Evolutionary conservation across 2,797 vertebrate genomes (phyloP), one percentile per base, ranked within the genome.

Genomic region (Sciurus vulgaris): DNA sequence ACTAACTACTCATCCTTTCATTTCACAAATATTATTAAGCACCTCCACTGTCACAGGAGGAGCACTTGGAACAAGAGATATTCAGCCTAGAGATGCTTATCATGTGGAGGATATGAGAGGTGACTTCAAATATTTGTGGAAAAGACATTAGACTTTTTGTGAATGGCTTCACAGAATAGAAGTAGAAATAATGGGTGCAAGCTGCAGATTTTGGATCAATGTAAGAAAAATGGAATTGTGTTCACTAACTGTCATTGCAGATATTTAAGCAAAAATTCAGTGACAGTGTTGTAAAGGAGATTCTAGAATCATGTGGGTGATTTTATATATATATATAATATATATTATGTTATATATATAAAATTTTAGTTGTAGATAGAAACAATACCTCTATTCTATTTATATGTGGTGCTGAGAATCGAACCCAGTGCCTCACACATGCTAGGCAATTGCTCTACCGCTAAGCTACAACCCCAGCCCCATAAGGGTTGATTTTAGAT

Each of bases 271-370:
- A 70, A 88, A 69, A 44, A 88, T 54, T 84, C 72, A 65, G 33
- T 82, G 76, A 85, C 18, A 56, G 35, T 63, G n/a, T 83, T 95
- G 49, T 83, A 92, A 83, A 92, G 70, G 44, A 77, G 51, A 92
- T 78, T 63, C 63, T 79, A 51, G 63, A 18, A 85, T 74, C 73
- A 49, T 13, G 28, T 33, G 82, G 33, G 20, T 85, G 79, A 61
- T 38, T 38, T 38, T 38, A 38, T 38, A 38, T 38, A 38, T 38
- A 38, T 3, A 38, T 38, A 38, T 38, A 38, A 38, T 38, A 38
- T 38, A 38, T 38, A 38, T 38, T 38, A 38, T 38, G 38, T 38
- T 38, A 38, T 54, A 47, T 47, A 47, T 47, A 47, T 47, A 47
- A 7, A 47, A 47, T 9, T 5, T 47, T 47, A 47, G 44, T 47